These are phyloP conservation scores for Alfaro cultratus DNA, from an alignment of 2,797 vertebrate genomes.

Conservation along the genomic window DNA sequence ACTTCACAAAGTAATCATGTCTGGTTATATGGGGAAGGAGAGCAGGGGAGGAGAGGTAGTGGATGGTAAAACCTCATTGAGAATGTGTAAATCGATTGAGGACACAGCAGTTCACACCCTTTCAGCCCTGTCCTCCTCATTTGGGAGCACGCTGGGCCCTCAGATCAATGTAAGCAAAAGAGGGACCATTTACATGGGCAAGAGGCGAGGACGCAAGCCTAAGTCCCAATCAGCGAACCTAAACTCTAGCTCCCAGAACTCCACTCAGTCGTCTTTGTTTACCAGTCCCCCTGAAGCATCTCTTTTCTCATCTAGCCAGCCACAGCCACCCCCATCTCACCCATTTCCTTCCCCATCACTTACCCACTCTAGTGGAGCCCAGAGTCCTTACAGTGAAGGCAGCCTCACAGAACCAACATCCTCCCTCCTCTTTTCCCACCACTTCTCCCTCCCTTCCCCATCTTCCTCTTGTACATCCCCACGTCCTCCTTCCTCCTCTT, in stretches of 20 bases:
- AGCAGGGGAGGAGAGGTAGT: constrained; percentile 40
- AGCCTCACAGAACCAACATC: constrained; percentile 89
- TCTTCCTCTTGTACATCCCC: constrained; percentile 79
- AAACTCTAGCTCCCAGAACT: constrained; percentile 52
- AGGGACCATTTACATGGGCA: constrained; percentile 99
- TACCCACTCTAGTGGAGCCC: constrained; percentile 88
- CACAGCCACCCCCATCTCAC: constrained; percentile 78
- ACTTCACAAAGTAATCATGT: constrained; percentile 89
- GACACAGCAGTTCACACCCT: constrained; percentile 76
- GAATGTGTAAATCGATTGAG: constrained; percentile 65
- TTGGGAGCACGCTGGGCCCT: constrained; percentile 92
- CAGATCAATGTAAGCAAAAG: constrained; percentile 99
- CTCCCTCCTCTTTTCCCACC: constrained; percentile 72
- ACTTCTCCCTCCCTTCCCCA: constrained; percentile 78
- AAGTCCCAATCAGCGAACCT: constrained; percentile 78
- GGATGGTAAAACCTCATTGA: constrained; percentile 58
- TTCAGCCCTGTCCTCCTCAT: constrained; percentile 92
- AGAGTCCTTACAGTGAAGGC: constrained; percentile 92
- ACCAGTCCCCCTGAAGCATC: constrained; percentile 67
- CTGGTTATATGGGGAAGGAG: constrained; percentile 73
- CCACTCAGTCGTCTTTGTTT: constrained; percentile 61
- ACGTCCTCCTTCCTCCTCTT: constrained; percentile 72
- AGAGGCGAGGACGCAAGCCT: constrained; percentile 95
- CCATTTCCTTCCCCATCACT: constrained; percentile 89
- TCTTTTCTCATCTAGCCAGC: constrained; percentile 73